Conservation (phyloP, 2,888 invertebrate species). For the Drosophila sordidula region DNA sequence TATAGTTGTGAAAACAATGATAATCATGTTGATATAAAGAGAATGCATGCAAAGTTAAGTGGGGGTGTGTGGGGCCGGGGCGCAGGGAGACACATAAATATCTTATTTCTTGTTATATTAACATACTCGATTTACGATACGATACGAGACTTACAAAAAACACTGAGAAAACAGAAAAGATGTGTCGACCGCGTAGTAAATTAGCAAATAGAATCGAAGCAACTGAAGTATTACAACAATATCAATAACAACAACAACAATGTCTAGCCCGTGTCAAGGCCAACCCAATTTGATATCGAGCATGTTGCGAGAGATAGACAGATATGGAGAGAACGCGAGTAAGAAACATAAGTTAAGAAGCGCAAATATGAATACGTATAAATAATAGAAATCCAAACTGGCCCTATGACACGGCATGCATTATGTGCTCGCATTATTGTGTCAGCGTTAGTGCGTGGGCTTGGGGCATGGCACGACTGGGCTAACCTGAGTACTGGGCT, state of each 20-base stretch:
- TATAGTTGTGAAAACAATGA: conserved; percentile 42
- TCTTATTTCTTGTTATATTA: conserved; percentile 15
- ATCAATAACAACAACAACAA: conserved; percentile 23
- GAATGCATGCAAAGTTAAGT: conserved; percentile 9
- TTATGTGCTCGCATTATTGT: neutral
- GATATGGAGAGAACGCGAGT: neutral
- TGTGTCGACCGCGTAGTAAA: conserved; percentile 54
- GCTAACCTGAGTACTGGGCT: neutral
- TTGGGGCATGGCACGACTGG: no score
- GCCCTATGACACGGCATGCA: neutral
- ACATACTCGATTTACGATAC: no score
- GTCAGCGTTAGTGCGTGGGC: neutral
- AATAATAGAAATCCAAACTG: neutral
- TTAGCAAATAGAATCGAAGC: conserved; percentile 59
- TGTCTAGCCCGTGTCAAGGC: conserved; percentile 63
- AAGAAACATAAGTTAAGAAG: conserved; percentile 2
- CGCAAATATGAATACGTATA: conserved; percentile 3
- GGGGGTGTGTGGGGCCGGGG: neutral
- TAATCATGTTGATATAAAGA: conserved; percentile 49
- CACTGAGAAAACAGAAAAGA: neutral
- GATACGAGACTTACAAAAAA: conserved; percentile 1
- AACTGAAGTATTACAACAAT: conserved; percentile 32
- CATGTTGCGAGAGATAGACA: conserved; percentile 2
- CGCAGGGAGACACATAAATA: neutral
- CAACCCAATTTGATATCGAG: conserved; percentile 56